Base-by-base conservation (phyloP, 1,140 invertebrate species). In the Eciton burchellii region DNA sequence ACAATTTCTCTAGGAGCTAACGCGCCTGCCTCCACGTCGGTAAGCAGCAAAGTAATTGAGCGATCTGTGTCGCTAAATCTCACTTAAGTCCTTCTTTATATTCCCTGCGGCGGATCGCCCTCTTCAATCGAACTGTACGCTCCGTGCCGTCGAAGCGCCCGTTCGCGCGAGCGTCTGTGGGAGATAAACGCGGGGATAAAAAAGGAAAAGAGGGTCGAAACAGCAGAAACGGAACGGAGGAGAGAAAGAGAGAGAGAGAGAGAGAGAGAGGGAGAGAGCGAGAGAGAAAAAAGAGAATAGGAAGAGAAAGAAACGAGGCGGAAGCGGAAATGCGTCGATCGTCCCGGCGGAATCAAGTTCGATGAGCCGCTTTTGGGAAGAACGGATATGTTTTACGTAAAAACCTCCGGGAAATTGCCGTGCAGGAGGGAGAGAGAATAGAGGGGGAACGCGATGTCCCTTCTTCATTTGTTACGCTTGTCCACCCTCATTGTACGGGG, bases 1-100 rank as follows among this genome's bases (percentile, higher is more conserved):
- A 54, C 54, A 66, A 66, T 43, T 77, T 41, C 16, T 9, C 8
- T 41, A 12, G 21, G 16, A 19, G 65, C 35, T 74, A 52, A 68
- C 8, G 12, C n/a, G 41, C 2, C 16, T 6, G 24, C 0, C 43
- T 3, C 3, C 35, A 35, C 35, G 6, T 35, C 21, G 16, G 24
- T 45, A n/a, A n/a, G n/a, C n/a, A 21, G 16, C 21, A 56, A 54
- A 49, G 12, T 83, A 57, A 63, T 56, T 74, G 52, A 84, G 62
- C 76, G 52, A 84, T 76, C 60, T 65, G 24, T 65, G 24, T 29
- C 71, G 26, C 26, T 83, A 76, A 83, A 74, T 74, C 43, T 81
- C 60, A 62, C 45, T 54, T 71, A 59, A 65, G 45, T 73, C 26
- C 43, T 65, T 12, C 41, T 82, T 82, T 73, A 52, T 73, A 84